A percentile compares a stretch with the other conserved stretches of the same genome.
Conservation (phyloP, 1,140 invertebrate species). For the Bathynomus jamesi region DNA sequence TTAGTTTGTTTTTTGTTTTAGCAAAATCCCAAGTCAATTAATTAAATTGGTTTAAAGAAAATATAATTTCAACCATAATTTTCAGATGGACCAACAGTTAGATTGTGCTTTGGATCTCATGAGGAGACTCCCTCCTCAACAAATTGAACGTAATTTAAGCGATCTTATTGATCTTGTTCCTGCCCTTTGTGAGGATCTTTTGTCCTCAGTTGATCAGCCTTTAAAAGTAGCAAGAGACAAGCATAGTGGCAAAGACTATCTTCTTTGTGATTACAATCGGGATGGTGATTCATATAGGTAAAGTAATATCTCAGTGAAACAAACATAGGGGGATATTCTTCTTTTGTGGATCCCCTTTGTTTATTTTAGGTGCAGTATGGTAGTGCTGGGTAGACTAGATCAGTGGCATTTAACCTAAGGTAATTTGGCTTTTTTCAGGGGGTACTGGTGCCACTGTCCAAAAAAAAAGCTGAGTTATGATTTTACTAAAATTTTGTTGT, state of each 20-base stretch:
- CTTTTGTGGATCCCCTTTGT: background rate
- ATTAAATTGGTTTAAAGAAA: no score
- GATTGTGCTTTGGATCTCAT: conserved; percentile 98
- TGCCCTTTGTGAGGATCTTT: conserved; percentile 86
- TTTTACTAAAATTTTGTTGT: no score
- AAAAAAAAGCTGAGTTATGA: no score
- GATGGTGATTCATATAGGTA: conserved; percentile 97
- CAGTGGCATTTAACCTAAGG: no score
- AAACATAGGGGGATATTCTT: no score
- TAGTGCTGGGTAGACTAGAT: background rate
- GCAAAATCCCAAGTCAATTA: no score
- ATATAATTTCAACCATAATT: no score
- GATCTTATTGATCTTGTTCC: conserved; percentile 96
- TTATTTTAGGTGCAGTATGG: background rate
- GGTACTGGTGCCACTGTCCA: no score
- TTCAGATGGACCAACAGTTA: conserved; percentile 85
- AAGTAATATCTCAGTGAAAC: no score
- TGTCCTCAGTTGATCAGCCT: conserved; percentile 97
- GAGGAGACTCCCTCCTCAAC: conserved; percentile 94
- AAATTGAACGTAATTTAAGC: conserved; percentile 96
- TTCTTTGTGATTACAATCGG: conserved; percentile 97
- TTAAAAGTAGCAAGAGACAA: conserved; percentile 95
- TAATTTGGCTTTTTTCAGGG: no score
- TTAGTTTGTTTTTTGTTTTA: no score
- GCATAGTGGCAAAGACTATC: conserved; percentile 88